phyloP scores from a whole-genome alignment of 2,113 vertebrate genomes.

The Saimiri boliviensis region DNA sequence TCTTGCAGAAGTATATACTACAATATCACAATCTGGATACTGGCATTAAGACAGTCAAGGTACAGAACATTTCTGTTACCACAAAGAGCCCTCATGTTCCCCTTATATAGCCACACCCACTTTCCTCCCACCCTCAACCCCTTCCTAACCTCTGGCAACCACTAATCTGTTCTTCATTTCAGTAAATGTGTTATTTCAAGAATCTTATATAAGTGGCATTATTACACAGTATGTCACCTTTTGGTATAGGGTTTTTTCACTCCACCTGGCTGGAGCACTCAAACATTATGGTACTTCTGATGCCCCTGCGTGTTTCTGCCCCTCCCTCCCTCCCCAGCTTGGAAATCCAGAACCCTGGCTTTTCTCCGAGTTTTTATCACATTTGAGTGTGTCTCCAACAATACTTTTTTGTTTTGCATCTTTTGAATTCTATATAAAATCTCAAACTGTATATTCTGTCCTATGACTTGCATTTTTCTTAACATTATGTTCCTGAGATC shows the following conservation, averaged over 20 bases:
- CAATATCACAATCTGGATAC: not conserved
- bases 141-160: not conserved
- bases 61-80: not conserved
- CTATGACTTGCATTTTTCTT: slow-evolving; percentile 24
- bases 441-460: not conserved
- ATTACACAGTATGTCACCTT: not conserved
- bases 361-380: not conserved
- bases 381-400: not conserved
- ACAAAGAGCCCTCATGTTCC: not conserved
- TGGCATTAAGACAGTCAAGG: not conserved
- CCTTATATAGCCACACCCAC: not conserved
- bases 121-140: not conserved
- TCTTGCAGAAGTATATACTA: not conserved
- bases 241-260: not conserved
- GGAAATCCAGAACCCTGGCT: not conserved
- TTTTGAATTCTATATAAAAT: not conserved
- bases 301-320: not conserved
- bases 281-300: not conserved
- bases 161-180: not conserved
- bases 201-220: not conserved
- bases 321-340: not conserved
- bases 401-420: not conserved
- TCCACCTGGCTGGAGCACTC: not conserved
- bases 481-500: not conserved
- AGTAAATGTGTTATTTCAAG: not conserved